Evolutionary conservation across 2,113 vertebrate species (phyloP), one percentile per base, ranked within the genome.

Genomic region (Rynchops niger): DNA sequence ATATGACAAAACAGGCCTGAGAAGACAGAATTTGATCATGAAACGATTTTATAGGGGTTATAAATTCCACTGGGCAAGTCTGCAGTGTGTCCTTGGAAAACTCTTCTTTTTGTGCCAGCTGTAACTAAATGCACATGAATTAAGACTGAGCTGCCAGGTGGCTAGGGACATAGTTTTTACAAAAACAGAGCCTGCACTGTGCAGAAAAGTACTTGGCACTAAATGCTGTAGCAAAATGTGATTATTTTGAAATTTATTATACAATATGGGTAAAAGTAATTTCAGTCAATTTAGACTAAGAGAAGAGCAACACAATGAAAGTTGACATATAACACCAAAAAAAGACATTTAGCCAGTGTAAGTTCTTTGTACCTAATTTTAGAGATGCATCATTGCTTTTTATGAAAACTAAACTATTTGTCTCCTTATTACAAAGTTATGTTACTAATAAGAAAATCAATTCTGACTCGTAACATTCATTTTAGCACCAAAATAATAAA

Each of bases 1-100:
- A 78, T 81, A 73, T 83, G 89, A 94, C 38, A 63, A 94, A 93
- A 79, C 4, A 59, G 17, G 47, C 21, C 70, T 74, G 47, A 93
- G 74, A 96, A 97, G 97, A 96, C 69, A 95, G 80, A 97, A 95
- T 72, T 50, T 90, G 67, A 90, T 91, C 73, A 85, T 10, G 3
- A 82, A 80, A 93, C n/a, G 58, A 69, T 82, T 95, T 95, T 90
- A 82, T 67, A 89, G 66, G 76, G 45, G 40, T 92, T 97, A 78
- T 86, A 69, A 94, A 96, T 97, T 97, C 86, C 82, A 96, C 42
- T 70, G 92, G 80, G 85, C 74, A 96, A 82, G 14, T 69, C 80
- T 94, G 65, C 61, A 72, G 58, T 81, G 15, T 89, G 88, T 86
- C 91, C 81, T 96, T 95, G 70, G 82, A 94, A 94, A 97, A 95